Evolutionary conservation across 2,888 invertebrate species (phyloP), one percentile per base, ranked within the genome.

Genomic region (Caenorhabditis sinica): DNA sequence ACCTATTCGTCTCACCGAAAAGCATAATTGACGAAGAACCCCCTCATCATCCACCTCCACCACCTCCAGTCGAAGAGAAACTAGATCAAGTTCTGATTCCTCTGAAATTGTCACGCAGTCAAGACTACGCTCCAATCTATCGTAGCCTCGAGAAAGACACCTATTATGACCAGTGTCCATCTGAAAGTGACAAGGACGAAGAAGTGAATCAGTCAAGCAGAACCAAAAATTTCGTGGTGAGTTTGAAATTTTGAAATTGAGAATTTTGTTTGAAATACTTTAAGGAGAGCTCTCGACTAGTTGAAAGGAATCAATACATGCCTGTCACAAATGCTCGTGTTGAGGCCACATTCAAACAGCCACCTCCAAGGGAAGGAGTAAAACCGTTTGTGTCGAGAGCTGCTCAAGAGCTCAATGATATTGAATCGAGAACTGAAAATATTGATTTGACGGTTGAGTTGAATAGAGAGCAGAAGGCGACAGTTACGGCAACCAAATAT

Each of bases 391-490:
- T 85, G 0, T 82, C 81, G 9, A 49, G 71, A 45, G 75, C 82
- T 17, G 82, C 86, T 43, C 80, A 77, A 49, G 73, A 85, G 36
- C 36, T 53, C 8, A 40, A 36, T 17, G 43, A 56, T 23, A 6
- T 33, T 17, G 73, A 72, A 15, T 66, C 65, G 25, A 69, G 56
- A 51, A 65, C 63, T 2, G 82, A 83, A 36, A 72, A 81, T 30
- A 83, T 87, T 36, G 89, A 89, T 49, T 69, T 89, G 60, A 87
- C 86, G 0, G 87, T 89, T 6, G 89, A 89, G 53, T 58, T 89
- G 83, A 87, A 87, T 33, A 65, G 86, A n/a, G 87, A 89, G 63
- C 89, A 89, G 40, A 88, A 87, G 51, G 88, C 88, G n/a, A 81
- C 82, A 20, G 86, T 88, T 0, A 82, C 85, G 1, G 86, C 88